These are phyloP conservation scores for Cephus runcator DNA, from an alignment of 2,888 invertebrate genomes.

Conservation along the genomic window DNA sequence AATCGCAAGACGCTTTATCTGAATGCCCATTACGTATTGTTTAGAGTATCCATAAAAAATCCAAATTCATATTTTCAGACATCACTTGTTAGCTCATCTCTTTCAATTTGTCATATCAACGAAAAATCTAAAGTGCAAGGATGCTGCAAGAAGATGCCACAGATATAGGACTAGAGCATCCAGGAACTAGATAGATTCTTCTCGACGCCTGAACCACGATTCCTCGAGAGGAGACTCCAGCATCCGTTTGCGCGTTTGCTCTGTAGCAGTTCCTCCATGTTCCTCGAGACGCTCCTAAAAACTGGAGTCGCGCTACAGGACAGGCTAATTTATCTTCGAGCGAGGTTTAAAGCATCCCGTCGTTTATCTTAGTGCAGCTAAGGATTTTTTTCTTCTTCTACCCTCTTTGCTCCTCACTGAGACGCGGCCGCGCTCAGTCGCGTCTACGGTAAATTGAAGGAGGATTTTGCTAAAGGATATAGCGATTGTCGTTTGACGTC, in stretches of 20 bases:
- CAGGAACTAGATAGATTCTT: not conserved
- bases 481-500: not conserved
- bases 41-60: not conserved
- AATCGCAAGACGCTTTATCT: not conserved
- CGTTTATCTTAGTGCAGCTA: conserved; percentile 46
- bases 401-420: conserved; percentile 3
- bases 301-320: conserved; percentile 1
- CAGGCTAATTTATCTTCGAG: conserved; percentile 49
- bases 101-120: not conserved
- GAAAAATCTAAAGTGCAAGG: not conserved
- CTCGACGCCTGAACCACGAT: not conserved
- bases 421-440: not conserved
- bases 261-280: not conserved
- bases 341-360: conserved; percentile 43
- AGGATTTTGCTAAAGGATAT: not conserved
- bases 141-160: not conserved
- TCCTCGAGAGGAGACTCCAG: not conserved
- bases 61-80: not conserved
- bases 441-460: not conserved
- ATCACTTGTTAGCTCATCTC: not conserved
- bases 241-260: not conserved
- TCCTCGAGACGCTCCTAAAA: conserved; percentile 1
- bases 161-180: not conserved
- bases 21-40: not conserved
- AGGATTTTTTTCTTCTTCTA: conserved; percentile 24